Evolutionary conservation across 2,888 invertebrate genomes (phyloP).

Genomic region (Tiliacea citrago): DNA sequence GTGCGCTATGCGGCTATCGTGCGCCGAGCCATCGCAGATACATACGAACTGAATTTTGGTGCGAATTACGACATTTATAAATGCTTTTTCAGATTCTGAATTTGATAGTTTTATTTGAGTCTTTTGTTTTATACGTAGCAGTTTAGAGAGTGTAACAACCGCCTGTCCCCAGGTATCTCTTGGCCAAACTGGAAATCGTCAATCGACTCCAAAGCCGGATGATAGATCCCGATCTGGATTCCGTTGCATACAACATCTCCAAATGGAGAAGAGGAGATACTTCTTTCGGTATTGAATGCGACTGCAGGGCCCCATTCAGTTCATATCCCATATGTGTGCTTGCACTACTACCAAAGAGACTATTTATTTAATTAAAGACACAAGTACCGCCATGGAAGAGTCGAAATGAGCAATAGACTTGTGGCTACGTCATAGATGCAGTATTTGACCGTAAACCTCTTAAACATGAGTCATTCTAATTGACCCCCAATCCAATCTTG

Average conservation of each 20-base stretch:
- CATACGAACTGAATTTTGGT: conserved; percentile 74
- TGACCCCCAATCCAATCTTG: conserved; percentile 2
- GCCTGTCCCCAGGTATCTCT: not conserved
- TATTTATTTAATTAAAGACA: too few relatives aligned
- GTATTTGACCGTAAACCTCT: conserved; percentile 8
- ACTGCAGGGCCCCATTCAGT: not conserved
- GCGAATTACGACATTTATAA: conserved; percentile 44
- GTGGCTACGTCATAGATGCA: not conserved
- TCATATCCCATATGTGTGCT: too few relatives aligned
- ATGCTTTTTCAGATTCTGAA: conserved; percentile 12
- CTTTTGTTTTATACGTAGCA: not conserved
- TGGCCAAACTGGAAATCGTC: not conserved
- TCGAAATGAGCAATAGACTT: not conserved
- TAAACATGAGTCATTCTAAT: conserved; percentile 15
- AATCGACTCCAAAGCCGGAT: not conserved
- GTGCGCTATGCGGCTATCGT: conserved; percentile 89
- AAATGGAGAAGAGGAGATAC: not conserved
- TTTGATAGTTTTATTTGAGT: conserved; percentile 28
- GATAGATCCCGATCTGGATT: not conserved
- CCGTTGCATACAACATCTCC: not conserved
- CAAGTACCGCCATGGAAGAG: not conserved
- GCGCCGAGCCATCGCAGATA: conserved; percentile 78
- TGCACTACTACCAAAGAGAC: not conserved
- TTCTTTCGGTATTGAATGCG: not conserved
- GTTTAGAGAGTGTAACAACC: not conserved